A percentile compares a stretch with the other conserved stretches of the same genome.
These are phyloP conservation scores for Leucopsar rothschildi DNA, from an alignment of 2,113 vertebrate genomes.

Conservation along the genomic window DNA sequence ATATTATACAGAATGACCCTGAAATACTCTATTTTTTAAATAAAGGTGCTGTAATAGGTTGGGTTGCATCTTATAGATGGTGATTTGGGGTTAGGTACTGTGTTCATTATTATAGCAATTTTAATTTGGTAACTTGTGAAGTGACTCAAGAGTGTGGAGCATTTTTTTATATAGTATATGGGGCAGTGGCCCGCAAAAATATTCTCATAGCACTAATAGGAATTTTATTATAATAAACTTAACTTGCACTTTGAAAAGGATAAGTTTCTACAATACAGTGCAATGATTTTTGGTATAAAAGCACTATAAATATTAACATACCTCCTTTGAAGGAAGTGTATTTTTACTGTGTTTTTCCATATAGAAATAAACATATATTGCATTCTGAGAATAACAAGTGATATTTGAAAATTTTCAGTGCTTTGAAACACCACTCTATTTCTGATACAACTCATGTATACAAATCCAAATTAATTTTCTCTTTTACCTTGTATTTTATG, in stretches of 20 bases:
- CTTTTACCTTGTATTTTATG: neutral
- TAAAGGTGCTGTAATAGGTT: neutral
- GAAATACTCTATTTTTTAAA: neutral
- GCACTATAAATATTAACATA: neutral
- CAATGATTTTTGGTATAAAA: neutral
- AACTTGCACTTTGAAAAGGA: neutral
- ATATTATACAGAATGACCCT: neutral
- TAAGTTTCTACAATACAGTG: neutral
- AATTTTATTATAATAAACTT: neutral
- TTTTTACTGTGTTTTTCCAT: neutral
- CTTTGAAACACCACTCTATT: neutral
- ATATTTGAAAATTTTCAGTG: neutral
- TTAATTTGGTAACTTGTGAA: neutral
- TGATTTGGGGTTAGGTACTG: neutral
- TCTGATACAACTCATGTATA: neutral
- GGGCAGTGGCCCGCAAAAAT: neutral
- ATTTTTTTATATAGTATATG: neutral
- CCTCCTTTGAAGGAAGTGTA: neutral
- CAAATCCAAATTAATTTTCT: neutral
- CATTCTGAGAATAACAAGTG: neutral
- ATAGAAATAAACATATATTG: neutral
- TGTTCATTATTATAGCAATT: neutral
- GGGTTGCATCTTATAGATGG: neutral
- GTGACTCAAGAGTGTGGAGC: neutral
- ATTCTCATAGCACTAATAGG: neutral